Percentiles rank a stretch among this genome's conserved stretches.
phyloP scores from a whole-genome alignment of 2,888 invertebrate genomes.

The Drosophila borealis region DNA sequence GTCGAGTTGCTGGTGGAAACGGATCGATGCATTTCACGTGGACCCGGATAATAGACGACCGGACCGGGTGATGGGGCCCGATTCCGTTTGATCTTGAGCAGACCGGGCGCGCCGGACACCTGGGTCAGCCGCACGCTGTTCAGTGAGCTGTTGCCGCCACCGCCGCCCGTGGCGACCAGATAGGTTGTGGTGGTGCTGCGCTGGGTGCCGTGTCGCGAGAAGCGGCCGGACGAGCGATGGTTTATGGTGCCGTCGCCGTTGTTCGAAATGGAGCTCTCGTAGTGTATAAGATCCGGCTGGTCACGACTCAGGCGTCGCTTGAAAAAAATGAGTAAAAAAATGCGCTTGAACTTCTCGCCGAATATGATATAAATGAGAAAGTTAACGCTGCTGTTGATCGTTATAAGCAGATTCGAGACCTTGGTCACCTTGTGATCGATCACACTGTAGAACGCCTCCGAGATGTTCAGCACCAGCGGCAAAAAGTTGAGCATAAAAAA shows the following conservation, averaged over 20 bases:
- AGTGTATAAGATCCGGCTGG: conserved; percentile 91
- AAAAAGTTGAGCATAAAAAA: conserved; percentile 97
- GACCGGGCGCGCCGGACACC: conserved; percentile 74
- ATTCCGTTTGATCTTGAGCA: conserved; percentile 83
- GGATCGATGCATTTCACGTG: conserved; percentile 82
- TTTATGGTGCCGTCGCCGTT: conserved; percentile 89
- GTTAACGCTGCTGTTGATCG: conserved; percentile 98
- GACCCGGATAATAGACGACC: conserved; percentile 85
- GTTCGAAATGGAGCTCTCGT: conserved; percentile 93
- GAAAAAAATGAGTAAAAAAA: conserved; percentile 93
- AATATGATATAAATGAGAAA: conserved; percentile 99
- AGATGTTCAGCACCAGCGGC: conserved; percentile 93
- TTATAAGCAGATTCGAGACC: conserved; percentile 95
- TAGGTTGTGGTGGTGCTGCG: conserved; percentile 83
- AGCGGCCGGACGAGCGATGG: conserved; percentile 87
- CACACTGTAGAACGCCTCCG: conserved; percentile 91
- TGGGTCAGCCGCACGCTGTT: conserved; percentile 83
- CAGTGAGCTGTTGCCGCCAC: conserved; percentile 62
- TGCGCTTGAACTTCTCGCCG: conserved; percentile 97
- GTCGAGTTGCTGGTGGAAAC: conserved; percentile 73
- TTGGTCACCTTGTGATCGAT: conserved; percentile 90
- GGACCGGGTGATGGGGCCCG: conserved; percentile 85
- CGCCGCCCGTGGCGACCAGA: conserved; percentile 66
- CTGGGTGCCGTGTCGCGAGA: conserved; percentile 86
- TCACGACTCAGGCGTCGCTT: conserved; percentile 88